Percentiles rank a stretch among this genome's conserved stretches.
Evolutionary conservation across 2,113 vertebrate species (phyloP).

Genomic region (Campylomormyrus tamandua): DNA sequence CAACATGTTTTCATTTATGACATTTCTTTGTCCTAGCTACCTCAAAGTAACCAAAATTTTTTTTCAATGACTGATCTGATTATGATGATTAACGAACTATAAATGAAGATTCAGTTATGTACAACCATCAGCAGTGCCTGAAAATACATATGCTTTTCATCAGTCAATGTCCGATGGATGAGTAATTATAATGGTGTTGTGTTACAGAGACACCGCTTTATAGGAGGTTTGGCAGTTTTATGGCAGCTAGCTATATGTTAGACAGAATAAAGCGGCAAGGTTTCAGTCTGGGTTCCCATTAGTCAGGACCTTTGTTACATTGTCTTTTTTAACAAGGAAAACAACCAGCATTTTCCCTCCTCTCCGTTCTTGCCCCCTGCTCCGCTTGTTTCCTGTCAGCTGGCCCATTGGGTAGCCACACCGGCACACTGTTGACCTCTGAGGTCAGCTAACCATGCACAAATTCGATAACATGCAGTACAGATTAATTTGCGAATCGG

Average conservation of each 20-base stretch:
- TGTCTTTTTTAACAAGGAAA: neutral
- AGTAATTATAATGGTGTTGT: neutral
- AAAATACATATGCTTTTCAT: neutral
- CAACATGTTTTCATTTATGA: neutral
- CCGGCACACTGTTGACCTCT: neutral
- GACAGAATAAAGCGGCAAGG: neutral
- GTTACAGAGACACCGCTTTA: neutral
- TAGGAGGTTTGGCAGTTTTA: neutral
- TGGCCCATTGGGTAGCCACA: neutral
- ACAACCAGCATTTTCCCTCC: neutral
- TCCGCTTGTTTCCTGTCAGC: neutral
- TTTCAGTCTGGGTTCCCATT: neutral
- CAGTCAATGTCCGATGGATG: neutral
- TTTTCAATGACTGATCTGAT: neutral
- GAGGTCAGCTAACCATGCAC: neutral
- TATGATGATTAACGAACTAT: slow-evolving; percentile 1
- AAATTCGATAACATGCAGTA: neutral
- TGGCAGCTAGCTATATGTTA: neutral
- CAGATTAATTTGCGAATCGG: neutral
- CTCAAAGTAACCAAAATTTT: neutral
- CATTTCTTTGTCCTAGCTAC: neutral
- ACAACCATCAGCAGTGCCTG: neutral
- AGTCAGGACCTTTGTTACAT: neutral
- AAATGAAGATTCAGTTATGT: neutral
- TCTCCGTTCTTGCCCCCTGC: neutral